Conservation (phyloP, 2,113 vertebrate genomes). For the Montifringilla adamsi region DNA sequence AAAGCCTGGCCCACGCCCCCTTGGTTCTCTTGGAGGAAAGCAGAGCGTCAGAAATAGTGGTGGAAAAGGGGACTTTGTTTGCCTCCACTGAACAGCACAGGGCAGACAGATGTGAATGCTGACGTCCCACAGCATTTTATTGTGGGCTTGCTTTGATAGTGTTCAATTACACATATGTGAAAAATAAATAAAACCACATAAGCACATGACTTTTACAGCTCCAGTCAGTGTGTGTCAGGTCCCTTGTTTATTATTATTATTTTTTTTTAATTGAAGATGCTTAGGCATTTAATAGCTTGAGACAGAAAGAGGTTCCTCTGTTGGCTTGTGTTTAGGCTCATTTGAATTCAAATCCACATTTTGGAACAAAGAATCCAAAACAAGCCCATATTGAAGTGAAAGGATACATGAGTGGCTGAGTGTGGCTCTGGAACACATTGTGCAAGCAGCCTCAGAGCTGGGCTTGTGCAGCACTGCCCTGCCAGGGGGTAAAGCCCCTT, state of each 20-base stretch:
- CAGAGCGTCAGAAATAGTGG: not conserved
- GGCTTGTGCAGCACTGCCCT: not conserved
- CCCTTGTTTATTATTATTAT: not conserved
- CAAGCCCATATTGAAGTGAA: not conserved
- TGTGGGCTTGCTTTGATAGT: not conserved
- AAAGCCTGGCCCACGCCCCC: too few species aligned
- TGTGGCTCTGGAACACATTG: slow-evolving; percentile 1
- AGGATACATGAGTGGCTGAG: not conserved
- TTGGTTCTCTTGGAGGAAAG: not conserved
- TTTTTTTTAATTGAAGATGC: slow-evolving; percentile 21
- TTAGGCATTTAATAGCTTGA: slow-evolving; percentile 19
- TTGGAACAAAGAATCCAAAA: slow-evolving; percentile 38
- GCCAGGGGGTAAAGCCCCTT: slow-evolving; percentile 19
- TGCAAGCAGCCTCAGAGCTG: not conserved
- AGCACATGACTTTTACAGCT: not conserved
- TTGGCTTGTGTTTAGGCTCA: not conserved
- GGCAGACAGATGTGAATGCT: slow-evolving; percentile 34
- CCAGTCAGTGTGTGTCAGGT: slow-evolving; percentile 8
- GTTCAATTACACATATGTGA: slow-evolving; percentile 7
- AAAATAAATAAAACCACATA: slow-evolving; percentile 34
- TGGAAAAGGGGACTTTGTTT: not conserved
- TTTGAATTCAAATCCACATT: slow-evolving; percentile 53
- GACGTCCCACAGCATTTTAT: not conserved
- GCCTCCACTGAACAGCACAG: not conserved
- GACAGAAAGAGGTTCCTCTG: not conserved